phyloP scores from a whole-genome alignment of 2,888 invertebrate genomes.

The Watsonalla cultraria region DNA sequence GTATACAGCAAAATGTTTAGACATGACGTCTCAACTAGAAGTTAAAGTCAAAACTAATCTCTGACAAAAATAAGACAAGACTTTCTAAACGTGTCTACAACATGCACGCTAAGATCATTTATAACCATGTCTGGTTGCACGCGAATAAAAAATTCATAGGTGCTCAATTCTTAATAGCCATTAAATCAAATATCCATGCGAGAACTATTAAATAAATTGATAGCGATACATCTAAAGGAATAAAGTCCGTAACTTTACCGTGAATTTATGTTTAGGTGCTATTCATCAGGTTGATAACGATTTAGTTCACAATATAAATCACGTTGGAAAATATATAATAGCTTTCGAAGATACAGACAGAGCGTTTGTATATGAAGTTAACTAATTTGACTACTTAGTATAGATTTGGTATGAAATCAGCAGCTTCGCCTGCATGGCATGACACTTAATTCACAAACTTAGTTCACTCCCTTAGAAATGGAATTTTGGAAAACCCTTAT shows the following conservation, averaged over 20 bases:
- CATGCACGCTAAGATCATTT: slow-evolving; percentile 2
- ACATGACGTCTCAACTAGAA: background rate
- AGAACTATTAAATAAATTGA: background rate
- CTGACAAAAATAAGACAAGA: background rate
- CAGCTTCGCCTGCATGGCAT: no score
- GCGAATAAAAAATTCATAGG: slow-evolving; percentile 3
- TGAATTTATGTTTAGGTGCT: background rate
- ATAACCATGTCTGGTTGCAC: slow-evolving; percentile 1
- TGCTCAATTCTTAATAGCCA: slow-evolving; percentile 2
- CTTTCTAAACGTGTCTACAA: slow-evolving; percentile 1
- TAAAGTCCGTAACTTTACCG: background rate
- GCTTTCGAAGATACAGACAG: no score
- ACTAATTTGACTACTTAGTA: no score
- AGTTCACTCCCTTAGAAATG: no score
- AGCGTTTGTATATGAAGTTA: no score
- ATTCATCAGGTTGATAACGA: background rate
- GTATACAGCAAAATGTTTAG: no score
- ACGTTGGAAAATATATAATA: no score
- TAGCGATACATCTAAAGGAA: background rate
- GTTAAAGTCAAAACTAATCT: background rate
- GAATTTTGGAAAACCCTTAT: no score
- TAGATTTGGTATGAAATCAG: no score
- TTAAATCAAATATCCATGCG: slow-evolving; percentile 5
- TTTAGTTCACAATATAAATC: no score
- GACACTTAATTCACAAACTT: no score